Evolutionary conservation across 2,113 vertebrate species (phyloP).

Genomic region (Cavia porcellus): DNA sequence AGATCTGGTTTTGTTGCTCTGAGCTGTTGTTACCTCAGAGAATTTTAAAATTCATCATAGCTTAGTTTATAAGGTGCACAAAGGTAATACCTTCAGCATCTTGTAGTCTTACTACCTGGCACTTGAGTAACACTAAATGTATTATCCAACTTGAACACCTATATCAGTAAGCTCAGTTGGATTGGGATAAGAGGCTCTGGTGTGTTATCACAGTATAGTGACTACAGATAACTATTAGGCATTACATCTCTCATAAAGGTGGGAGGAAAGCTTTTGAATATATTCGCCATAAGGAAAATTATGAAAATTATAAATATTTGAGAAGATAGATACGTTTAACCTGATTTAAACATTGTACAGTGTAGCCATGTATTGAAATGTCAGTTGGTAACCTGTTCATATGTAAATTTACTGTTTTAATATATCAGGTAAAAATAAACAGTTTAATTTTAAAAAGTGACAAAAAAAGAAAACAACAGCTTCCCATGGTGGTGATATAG

Average conservation of each 20-base stretch:
- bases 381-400: neutral
- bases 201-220: neutral
- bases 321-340: neutral
- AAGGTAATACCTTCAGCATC: neutral
- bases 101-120: neutral
- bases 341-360: neutral
- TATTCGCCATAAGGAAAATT: neutral
- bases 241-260: neutral
- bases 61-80: neutral
- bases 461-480: neutral
- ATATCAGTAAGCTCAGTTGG: neutral
- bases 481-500: neutral
- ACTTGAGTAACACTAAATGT: neutral
- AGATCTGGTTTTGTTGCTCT: slow-evolving; percentile 27
- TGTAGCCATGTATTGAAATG: neutral
- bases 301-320: neutral
- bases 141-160: neutral
- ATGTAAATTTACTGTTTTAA: neutral
- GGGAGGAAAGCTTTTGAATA: neutral
- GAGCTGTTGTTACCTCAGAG: neutral
- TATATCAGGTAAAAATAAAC: neutral
- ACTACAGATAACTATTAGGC: neutral
- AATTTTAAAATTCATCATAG: slow-evolving; percentile 8
- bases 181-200: neutral
- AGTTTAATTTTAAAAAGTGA: neutral